A percentile compares a stretch with the other conserved stretches of the same genome.
Evolutionary conservation across 2,888 invertebrate species (phyloP).

Genomic region (Crossocerus cetratus): DNA sequence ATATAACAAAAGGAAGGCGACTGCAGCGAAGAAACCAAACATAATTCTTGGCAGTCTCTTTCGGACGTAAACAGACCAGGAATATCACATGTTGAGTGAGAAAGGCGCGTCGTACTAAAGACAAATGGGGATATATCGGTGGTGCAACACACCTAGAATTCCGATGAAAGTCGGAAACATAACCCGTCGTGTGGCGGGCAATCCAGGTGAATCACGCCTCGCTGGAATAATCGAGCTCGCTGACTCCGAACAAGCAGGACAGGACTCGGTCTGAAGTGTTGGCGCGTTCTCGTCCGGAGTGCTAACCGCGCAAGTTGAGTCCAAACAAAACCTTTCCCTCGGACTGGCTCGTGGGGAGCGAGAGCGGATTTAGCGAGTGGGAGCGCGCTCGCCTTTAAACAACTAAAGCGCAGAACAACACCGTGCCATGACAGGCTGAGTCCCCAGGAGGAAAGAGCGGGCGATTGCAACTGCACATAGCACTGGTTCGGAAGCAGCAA

Average conservation of each 20-base stretch:
- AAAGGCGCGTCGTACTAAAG: background rate
- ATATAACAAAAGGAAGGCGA: too few relatives aligned
- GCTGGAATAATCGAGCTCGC: slow-evolving; percentile 38
- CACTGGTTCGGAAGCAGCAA: slow-evolving; percentile 8
- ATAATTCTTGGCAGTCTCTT: too few relatives aligned
- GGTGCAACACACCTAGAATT: slow-evolving; percentile 82
- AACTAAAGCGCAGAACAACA: slow-evolving; percentile 46
- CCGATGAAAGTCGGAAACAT: slow-evolving; percentile 85
- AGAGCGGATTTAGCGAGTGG: slow-evolving; percentile 42
- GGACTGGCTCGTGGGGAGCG: too few relatives aligned
- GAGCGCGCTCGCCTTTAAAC: slow-evolving; percentile 42
- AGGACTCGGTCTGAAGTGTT: slow-evolving; percentile 8
- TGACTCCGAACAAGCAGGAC: slow-evolving; percentile 29
- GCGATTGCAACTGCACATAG: slow-evolving; percentile 51
- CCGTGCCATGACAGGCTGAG: slow-evolving; percentile 50
- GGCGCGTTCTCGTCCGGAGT: background rate
- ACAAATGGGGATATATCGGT: too few relatives aligned
- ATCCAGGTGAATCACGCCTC: slow-evolving; percentile 59
- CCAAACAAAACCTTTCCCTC: too few relatives aligned
- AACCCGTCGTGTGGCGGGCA: slow-evolving; percentile 78
- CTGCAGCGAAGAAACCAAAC: too few relatives aligned
- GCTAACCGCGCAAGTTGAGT: too few relatives aligned
- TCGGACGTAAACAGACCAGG: too few relatives aligned
- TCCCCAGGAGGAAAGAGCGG: slow-evolving; percentile 42
- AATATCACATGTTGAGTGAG: background rate